Evolutionary conservation across 64 coral and sea anemone species (phyloP).

Genomic region (Dendrophyllia cribrosa): DNA sequence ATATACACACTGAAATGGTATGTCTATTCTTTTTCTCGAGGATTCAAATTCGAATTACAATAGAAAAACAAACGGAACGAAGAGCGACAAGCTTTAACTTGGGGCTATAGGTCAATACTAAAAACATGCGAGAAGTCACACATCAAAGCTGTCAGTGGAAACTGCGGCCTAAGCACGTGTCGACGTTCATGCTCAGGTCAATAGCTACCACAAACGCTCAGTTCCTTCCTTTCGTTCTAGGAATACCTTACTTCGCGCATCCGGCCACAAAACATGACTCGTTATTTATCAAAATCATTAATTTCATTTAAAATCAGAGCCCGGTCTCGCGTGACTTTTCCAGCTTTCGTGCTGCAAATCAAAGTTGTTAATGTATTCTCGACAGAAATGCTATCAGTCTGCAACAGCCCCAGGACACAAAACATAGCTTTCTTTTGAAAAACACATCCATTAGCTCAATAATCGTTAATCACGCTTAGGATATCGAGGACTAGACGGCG

Average conservation of each 20-base stretch:
- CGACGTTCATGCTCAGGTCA: slow-evolving; percentile 22
- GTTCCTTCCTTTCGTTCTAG: slow-evolving; percentile 3
- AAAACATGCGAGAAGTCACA: background rate
- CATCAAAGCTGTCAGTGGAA: background rate
- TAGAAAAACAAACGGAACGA: background rate
- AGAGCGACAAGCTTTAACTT: background rate
- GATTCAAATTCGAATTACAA: slow-evolving; percentile 3
- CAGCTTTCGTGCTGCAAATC: slow-evolving; percentile 50
- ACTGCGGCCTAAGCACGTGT: slow-evolving; percentile 17
- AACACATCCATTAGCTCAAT: slow-evolving; percentile 86
- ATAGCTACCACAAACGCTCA: slow-evolving; percentile 11
- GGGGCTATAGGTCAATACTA: background rate
- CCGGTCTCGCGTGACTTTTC: slow-evolving; percentile 47
- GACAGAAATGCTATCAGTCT: slow-evolving; percentile 44
- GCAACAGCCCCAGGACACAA: slow-evolving; percentile 58
- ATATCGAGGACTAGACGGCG: slow-evolving; percentile 74
- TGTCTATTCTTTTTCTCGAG: background rate
- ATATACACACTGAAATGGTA: background rate
- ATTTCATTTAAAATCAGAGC: slow-evolving; percentile 18
- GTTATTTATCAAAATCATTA: background rate
- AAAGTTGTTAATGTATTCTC: slow-evolving; percentile 59
- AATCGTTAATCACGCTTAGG: slow-evolving; percentile 75
- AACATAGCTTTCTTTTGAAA: slow-evolving; percentile 72
- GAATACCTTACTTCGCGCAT: slow-evolving; percentile 12
- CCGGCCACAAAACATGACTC: slow-evolving; percentile 5